phyloP scores from a whole-genome alignment of 2,888 invertebrate genomes.

The Laothoe populi region DNA sequence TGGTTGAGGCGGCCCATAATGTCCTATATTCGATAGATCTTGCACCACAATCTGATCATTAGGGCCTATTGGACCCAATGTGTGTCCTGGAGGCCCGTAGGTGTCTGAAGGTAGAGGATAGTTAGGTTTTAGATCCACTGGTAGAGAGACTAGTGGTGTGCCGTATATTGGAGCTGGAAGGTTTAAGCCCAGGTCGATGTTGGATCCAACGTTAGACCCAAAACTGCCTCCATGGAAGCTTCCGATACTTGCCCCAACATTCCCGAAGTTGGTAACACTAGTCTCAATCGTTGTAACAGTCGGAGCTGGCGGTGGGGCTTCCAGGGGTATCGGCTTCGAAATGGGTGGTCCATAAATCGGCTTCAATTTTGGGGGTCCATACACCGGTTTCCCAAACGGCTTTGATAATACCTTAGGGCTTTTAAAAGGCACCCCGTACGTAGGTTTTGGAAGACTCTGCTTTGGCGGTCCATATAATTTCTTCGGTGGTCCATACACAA shows the following conservation, averaged over 20 bases:
- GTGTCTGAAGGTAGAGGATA: slow-evolving; percentile 73
- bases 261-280: slow-evolving; percentile 5
- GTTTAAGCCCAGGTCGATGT: slow-evolving; percentile 57
- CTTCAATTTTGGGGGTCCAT: slow-evolving; percentile 52
- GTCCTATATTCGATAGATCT: slow-evolving; percentile 62
- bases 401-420: slow-evolving; percentile 34
- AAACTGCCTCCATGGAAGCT: background rate
- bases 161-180: slow-evolving; percentile 77
- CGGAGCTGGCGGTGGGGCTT: slow-evolving; percentile 45
- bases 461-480: slow-evolving; percentile 65
- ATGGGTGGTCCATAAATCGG: slow-evolving; percentile 58
- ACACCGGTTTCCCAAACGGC: slow-evolving; percentile 46
- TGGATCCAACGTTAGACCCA: slow-evolving; percentile 27
- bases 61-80: slow-evolving; percentile 66
- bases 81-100: slow-evolving; percentile 79
- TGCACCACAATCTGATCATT: slow-evolving; percentile 70
- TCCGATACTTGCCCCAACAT: slow-evolving; percentile 20
- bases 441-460: slow-evolving; percentile 59
- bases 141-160: slow-evolving; percentile 63
- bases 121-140: slow-evolving; percentile 69
- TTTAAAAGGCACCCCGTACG: slow-evolving; percentile 71
- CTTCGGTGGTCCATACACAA: slow-evolving; percentile 73
- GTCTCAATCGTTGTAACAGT: slow-evolving; percentile 34
- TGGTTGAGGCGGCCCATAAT: slow-evolving; percentile 86
- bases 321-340: slow-evolving; percentile 61